Percentiles rank a stretch among this genome's conserved stretches.
Evolutionary conservation across 2,888 invertebrate genomes (phyloP).

Genomic region (Phrixothrix hirtus): DNA sequence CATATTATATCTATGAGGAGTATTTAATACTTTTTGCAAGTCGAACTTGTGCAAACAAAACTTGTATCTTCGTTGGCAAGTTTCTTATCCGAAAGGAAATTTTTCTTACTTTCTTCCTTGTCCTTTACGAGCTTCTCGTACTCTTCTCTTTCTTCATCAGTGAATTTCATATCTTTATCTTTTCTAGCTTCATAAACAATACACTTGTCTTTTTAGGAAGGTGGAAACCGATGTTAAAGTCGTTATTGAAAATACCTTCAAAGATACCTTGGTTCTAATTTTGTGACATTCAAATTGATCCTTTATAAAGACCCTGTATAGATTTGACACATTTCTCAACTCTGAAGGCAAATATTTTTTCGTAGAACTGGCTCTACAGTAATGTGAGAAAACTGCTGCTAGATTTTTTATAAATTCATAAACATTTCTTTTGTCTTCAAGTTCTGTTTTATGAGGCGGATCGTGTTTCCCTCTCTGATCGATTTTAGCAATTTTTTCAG

Average conservation of each 20-base stretch:
- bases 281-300: neutral
- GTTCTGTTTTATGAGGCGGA: constrained; percentile 3
- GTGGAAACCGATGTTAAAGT: no score
- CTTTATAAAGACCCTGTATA: constrained; percentile 3
- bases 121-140: no score
- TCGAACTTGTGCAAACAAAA: constrained; percentile 1
- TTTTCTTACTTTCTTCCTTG: no score
- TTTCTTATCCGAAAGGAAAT: neutral
- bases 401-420: constrained; percentile 2
- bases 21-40: no score
- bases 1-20: constrained; percentile 2
- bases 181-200: no score
- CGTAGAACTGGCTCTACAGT: constrained; percentile 4
- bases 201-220: no score
- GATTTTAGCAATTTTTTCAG: constrained; percentile 2
- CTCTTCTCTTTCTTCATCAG: neutral
- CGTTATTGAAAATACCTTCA: neutral
- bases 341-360: no score
- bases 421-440: neutral
- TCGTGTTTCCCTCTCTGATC: constrained; percentile 2
- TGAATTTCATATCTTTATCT: constrained; percentile 2
- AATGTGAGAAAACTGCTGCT: constrained; percentile 7
- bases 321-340: constrained; percentile 4
- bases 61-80: neutral
- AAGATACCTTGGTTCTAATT: no score